Evolutionary conservation across 2,797 vertebrate genomes (phyloP).

Genomic region (Heteromormyrus szaboi): DNA sequence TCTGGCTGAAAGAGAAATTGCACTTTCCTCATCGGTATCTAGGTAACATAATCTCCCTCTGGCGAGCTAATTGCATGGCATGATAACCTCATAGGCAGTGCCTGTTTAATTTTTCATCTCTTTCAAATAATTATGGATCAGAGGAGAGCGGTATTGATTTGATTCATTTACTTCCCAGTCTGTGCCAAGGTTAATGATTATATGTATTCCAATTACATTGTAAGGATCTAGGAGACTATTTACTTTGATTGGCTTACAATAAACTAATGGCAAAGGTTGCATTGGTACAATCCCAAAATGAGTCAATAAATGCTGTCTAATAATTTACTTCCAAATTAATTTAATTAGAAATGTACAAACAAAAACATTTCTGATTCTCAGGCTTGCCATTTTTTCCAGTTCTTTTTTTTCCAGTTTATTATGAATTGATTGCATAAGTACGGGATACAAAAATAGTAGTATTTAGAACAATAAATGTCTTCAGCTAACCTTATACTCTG

Average conservation of each 20-base stretch:
- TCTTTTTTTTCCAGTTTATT: not conserved
- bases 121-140: constrained; percentile 99
- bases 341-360: not conserved
- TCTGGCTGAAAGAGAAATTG: constrained; percentile 89
- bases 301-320: constrained; percentile 15
- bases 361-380: not conserved
- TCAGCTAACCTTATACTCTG: not conserved
- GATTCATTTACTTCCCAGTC: constrained; percentile 91
- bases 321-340: not conserved
- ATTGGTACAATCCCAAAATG: constrained; percentile 50
- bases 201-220: constrained; percentile 85
- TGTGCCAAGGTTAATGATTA: constrained; percentile 97
- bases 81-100: constrained; percentile 89
- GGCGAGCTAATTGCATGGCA: constrained; percentile 93
- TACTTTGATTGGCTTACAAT: constrained; percentile 78
- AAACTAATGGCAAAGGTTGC: constrained; percentile 64
- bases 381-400: not conserved
- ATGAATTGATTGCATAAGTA: not conserved
- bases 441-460: not conserved
- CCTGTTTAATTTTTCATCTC: constrained; percentile 98
- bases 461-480: not conserved
- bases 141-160: constrained; percentile 97
- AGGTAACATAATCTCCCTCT: constrained; percentile 96
- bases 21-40: constrained; percentile 89
- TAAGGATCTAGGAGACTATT: constrained; percentile 74